A percentile compares a stretch with the other conserved stretches of the same genome.
Conservation (phyloP, 2,888 invertebrate genomes). For the Monochamus alternatus region DNA sequence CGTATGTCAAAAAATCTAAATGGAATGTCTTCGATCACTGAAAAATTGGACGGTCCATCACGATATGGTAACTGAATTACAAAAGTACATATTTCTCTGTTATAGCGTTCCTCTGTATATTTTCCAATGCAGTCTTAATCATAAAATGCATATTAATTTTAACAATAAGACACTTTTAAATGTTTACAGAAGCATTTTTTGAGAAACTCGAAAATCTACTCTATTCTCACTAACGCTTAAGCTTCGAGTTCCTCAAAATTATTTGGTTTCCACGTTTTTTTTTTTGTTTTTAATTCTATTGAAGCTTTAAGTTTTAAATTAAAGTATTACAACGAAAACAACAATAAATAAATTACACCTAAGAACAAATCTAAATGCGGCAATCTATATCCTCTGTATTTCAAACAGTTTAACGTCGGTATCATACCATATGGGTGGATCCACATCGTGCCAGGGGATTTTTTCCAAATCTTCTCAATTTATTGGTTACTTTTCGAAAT, state of each 20-base stretch:
- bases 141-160: slow-evolving; percentile 25
- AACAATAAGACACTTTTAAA: slow-evolving; percentile 38
- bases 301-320: neutral
- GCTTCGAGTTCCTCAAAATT: slow-evolving; percentile 9
- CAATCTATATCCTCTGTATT: slow-evolving; percentile 90
- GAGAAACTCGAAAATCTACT: neutral
- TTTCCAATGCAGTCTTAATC: slow-evolving; percentile 25
- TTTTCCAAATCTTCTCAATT: too few relatives aligned
- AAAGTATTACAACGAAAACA: neutral
- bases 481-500: too few relatives aligned
- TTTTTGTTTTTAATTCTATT: neutral
- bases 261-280: neutral
- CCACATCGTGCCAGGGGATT: too few relatives aligned
- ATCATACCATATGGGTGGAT: slow-evolving; percentile 99
- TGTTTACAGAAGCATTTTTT: slow-evolving; percentile 10
- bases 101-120: slow-evolving; percentile 23
- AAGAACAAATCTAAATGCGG: slow-evolving; percentile 31
- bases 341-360: slow-evolving; percentile 38
- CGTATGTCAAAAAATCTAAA: too few relatives aligned
- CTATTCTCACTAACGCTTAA: neutral
- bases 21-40: slow-evolving; percentile 15
- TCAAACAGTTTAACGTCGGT: slow-evolving; percentile 99
- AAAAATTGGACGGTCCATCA: neutral
- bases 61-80: slow-evolving; percentile 38
- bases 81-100: slow-evolving; percentile 33